These are phyloP conservation scores for Endotricha flammealis DNA, from an alignment of 2,888 invertebrate genomes.

Conservation along the genomic window DNA sequence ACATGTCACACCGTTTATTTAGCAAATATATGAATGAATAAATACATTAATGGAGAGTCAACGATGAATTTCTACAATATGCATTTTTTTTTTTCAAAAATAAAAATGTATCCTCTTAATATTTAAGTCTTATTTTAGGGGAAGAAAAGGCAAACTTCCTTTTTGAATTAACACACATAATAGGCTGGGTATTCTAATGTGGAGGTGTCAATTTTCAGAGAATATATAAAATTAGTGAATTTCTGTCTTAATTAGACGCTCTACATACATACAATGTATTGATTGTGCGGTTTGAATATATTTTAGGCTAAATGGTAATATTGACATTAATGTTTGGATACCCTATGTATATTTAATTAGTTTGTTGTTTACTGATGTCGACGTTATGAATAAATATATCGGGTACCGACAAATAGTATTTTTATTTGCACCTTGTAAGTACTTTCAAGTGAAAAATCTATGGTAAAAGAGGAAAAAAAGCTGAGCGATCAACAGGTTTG, in stretches of 20 bases:
- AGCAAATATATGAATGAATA: too few species aligned
- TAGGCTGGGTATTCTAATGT: conserved; percentile 50
- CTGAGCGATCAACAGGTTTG: too few species aligned
- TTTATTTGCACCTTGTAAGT: conserved; percentile 38
- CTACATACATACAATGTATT: conserved; percentile 49
- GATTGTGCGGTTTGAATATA: conserved; percentile 35
- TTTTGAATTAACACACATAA: conserved; percentile 19
- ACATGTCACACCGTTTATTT: too few species aligned
- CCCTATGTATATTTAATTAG: conserved; percentile 49
- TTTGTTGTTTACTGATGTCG: conserved; percentile 60
- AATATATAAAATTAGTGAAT: conserved; percentile 30
- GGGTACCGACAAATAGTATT: conserved; percentile 43
- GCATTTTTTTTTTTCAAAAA: too few species aligned
- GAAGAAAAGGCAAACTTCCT: conserved; percentile 13
- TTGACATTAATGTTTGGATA: conserved; percentile 52
- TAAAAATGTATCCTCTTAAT: too few species aligned
- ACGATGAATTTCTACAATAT: too few species aligned
- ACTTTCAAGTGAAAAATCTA: too few species aligned
- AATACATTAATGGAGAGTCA: too few species aligned
- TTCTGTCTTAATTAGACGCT: conserved; percentile 38
- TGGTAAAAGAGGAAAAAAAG: too few species aligned
- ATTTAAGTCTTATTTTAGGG: too few species aligned
- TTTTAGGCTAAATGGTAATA: conserved; percentile 47
- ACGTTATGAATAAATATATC: conserved; percentile 55
- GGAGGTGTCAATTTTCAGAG: conserved; percentile 44